These are phyloP conservation scores for Neogale vison DNA, from an alignment of 2,113 vertebrate species.

Conservation along the genomic window DNA sequence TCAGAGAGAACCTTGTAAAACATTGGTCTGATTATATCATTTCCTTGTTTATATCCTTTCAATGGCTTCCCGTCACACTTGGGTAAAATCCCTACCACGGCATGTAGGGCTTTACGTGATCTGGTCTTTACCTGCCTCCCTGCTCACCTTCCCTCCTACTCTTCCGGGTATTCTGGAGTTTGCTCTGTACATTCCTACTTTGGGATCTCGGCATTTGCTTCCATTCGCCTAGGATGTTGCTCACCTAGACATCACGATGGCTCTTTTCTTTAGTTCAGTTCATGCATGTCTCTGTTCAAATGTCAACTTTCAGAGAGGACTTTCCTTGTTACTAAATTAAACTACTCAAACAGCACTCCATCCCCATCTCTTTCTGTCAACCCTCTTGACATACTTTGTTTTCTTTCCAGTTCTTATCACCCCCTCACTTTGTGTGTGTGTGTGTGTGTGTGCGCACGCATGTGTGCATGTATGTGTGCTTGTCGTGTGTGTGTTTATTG, in stretches of 20 bases:
- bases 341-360: neutral
- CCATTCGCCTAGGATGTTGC: neutral
- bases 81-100: neutral
- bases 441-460: neutral
- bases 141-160: neutral
- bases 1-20: neutral
- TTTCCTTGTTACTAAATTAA: neutral
- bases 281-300: neutral
- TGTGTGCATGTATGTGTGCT: neutral
- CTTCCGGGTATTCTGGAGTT: neutral
- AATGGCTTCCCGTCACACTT: neutral
- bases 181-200: neutral
- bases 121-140: neutral
- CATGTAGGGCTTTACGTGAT: neutral
- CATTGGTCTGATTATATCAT: neutral
- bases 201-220: neutral
- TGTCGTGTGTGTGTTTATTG: neutral
- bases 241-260: neutral
- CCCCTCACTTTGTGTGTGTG: neutral
- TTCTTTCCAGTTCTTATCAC: neutral
- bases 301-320: neutral
- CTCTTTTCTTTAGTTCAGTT: conserved; percentile 29
- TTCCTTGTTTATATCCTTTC: neutral
- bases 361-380: neutral
- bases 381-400: neutral